Conservation (phyloP, 2,113 vertebrate species). For the Passer montanus region DNA sequence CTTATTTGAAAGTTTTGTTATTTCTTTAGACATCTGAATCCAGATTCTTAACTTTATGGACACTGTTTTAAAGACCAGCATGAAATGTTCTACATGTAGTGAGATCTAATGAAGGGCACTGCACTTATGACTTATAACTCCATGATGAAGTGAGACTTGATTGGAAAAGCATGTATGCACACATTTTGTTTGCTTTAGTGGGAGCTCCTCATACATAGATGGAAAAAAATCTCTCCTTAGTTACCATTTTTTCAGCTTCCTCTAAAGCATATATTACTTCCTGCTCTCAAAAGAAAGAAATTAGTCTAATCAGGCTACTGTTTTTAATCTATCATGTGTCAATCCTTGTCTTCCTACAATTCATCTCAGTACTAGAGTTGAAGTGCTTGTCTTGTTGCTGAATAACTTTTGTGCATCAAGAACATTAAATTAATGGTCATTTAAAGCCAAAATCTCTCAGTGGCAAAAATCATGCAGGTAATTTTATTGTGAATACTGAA, state of each 20-base stretch:
- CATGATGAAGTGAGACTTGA: background rate
- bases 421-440: background rate
- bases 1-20: background rate
- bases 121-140: background rate
- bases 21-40: background rate
- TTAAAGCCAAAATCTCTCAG: background rate
- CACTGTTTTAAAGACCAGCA: background rate
- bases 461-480: background rate
- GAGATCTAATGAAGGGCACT: background rate
- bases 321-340: background rate
- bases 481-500: background rate
- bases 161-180: background rate
- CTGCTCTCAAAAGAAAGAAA: background rate
- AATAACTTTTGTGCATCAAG: background rate
- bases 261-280: background rate
- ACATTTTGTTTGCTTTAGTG: background rate
- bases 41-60: background rate
- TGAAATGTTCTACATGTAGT: background rate
- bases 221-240: background rate
- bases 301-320: background rate
- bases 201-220: background rate
- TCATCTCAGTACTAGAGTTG: background rate
- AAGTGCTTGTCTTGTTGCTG: background rate
- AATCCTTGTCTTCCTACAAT: background rate
- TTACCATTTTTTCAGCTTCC: background rate